Evolutionary conservation across 2,797 vertebrate species (phyloP), one percentile per base, ranked within the genome.

Genomic region (Mormyrops boulengeri): DNA sequence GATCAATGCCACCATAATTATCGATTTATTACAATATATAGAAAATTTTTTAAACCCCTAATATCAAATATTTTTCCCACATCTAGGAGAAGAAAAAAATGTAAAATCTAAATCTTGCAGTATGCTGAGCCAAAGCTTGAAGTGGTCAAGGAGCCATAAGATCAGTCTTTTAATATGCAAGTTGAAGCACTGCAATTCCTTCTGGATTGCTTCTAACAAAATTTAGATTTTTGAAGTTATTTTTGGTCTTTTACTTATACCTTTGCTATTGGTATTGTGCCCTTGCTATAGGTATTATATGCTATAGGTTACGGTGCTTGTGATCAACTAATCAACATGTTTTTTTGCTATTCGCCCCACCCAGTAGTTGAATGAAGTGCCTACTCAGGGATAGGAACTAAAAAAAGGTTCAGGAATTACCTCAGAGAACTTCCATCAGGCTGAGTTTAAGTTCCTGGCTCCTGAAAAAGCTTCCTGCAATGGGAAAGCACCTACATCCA

Each of bases 211-310:
- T 85, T 55, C 88, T 38, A 8, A 73, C 88, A 50, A 44, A 69
- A 49, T 50, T 53, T 69, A 22, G n/a, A 88, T 62, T 69, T 88
- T 60, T 88, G 73, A 53, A 88, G 49, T 88, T 77, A 77, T 77
- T 77, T 77, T 88, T 88, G 57, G 60, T 22, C 44, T 60, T 69
- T 73, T 7, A 66, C 60, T n/a, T 26, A 26, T 0, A 30, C 66
- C 30, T 73, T 73, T 73, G 66, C 30, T 73, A 4, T 34, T 12
- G 6, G 30, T 73, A 73, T 73, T 60, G 57, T 26, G 52, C 52
- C 52, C 4, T 55, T 55, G 14, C 14, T 55, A 55, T 55, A 19
- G 52, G 52, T 53, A 17, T 17, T 17, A 14, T 53, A 53, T 30
- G 26, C 26, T 30, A 30, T 53, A 53, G 52, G 52, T 53, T 53